phyloP scores from a whole-genome alignment of 1,140 invertebrate species.

The Leptinotarsa texana region DNA sequence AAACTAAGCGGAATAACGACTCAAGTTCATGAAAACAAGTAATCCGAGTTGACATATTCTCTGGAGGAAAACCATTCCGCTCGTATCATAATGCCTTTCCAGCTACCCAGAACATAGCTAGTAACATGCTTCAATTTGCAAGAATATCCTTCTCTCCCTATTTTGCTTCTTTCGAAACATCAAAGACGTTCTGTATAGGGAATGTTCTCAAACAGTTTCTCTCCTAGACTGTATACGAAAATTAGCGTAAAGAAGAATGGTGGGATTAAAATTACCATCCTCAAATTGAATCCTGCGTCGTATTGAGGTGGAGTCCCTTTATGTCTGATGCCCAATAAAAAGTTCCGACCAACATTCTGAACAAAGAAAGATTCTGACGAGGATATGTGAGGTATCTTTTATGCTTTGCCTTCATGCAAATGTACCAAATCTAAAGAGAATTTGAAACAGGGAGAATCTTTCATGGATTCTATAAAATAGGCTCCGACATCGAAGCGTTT shows the following conservation, averaged over 20 bases:
- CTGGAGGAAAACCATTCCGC: too few relatives aligned
- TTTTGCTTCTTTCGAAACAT: not conserved
- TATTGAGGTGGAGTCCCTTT: conserved; percentile 19
- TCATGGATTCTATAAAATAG: not conserved
- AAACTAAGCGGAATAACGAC: too few relatives aligned
- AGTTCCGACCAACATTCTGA: conserved; percentile 19
- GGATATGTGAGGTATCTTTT: conserved; percentile 11
- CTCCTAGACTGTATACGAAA: conserved; percentile 18
- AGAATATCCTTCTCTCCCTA: not conserved
- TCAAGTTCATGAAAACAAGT: too few relatives aligned
- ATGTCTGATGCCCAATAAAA: conserved; percentile 10
- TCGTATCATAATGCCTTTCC: too few relatives aligned
- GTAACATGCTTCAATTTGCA: not conserved
- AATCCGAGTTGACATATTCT: too few relatives aligned
- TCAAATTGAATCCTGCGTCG: conserved; percentile 23
- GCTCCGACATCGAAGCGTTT: not conserved
- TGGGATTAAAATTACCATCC: conserved; percentile 24
- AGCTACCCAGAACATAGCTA: not conserved
- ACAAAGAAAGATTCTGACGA: conserved; percentile 6
- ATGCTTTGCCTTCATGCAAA: conserved; percentile 13
- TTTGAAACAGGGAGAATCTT: conserved; percentile 17
- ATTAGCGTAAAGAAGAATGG: conserved; percentile 24
- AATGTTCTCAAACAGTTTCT: not conserved
- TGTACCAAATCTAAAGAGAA: conserved; percentile 10
- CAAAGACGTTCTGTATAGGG: not conserved